phyloP scores from a whole-genome alignment of 2,113 vertebrate species.

The Craseonycteris thonglongyai region DNA sequence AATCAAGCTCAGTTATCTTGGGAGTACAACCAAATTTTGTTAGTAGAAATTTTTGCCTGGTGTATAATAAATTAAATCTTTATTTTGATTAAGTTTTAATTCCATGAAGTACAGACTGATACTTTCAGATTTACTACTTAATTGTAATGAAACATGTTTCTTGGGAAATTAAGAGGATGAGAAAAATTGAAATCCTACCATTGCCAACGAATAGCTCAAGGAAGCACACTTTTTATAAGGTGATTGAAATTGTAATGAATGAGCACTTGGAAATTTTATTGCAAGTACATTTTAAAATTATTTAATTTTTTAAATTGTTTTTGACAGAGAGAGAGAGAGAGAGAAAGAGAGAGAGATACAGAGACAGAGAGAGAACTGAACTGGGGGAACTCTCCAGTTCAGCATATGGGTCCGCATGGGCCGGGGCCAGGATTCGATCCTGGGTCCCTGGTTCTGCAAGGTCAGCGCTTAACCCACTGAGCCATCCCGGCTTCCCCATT shows the following conservation, averaged over 20 bases:
- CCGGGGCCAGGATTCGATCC: no score
- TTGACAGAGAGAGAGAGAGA: no score
- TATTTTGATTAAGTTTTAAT: constrained; percentile 49
- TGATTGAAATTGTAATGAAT: constrained; percentile 34
- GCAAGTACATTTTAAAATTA: constrained; percentile 38
- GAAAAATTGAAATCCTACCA: neutral
- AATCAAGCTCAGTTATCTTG: neutral
- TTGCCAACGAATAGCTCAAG: neutral
- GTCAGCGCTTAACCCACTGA: no score
- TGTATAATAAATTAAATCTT: constrained; percentile 31
- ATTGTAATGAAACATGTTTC: constrained; percentile 23
- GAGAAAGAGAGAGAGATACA: no score
- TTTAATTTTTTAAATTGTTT: no score
- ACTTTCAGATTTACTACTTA: constrained; percentile 10
- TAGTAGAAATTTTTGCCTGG: neutral
- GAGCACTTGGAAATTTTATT: constrained; percentile 25
- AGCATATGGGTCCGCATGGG: no score
- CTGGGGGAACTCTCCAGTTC: no score
- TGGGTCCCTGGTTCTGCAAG: no score
- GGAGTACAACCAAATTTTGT: neutral
- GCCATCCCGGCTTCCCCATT: no score
- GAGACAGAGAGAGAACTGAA: no score
- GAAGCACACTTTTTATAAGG: constrained; percentile 42
- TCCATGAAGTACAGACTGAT: neutral
- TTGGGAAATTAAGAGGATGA: constrained; percentile 18